Base-by-base conservation (phyloP, 2,797 vertebrate species). In the Pterois miles region DNA sequence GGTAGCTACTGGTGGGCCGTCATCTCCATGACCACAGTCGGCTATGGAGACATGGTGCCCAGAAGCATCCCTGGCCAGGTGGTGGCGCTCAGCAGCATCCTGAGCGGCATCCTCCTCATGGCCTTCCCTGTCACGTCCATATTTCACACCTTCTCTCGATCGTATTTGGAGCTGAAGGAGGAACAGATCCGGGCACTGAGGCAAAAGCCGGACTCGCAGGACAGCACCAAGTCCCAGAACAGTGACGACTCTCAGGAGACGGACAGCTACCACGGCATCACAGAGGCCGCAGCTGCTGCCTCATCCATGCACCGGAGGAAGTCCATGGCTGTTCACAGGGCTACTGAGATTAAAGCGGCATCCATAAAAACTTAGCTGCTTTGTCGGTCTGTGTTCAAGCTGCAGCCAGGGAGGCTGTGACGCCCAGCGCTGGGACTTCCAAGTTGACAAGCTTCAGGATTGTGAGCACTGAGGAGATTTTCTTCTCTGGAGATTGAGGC, bases 1-100 rank as follows among this genome's bases (percentile, higher is more conserved):
- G 96, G 94, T 29, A 98, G 96, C 87, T 99, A 98, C 92, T 99
- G 98, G 98, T 99, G 98, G 98, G 98, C 98, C 0, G 97, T 99
- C 68, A 99, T 98, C 93, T 99, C 98, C 87, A 99, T 99, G 98
- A 99, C 97, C 1, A 99, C 98, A 0, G 98, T 99, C 14, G 98
- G 98, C 81, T 99, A 99, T 0, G 98, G 98, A 1, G 98, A 99
- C 93, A 99, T 99, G 98, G 98, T 99, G 71, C 98, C 98, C 27
- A 95, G 97, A 8, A 98, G 97, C 94, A 97, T 99, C 82, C 98
- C 98, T 0, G 98, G 98, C 48, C 98, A 99, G 90, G 97, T 99
- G 89, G 98, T 99, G 78, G 98, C 98, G 2, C 95, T 99, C 52
- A 97, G 97, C 95, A 98, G 98, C 88, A 99, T 99, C 92, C 87